A percentile compares a stretch with the other conserved stretches of the same genome.
phyloP scores from a whole-genome alignment of 2,113 vertebrate genomes.

The Bos indicus region DNA sequence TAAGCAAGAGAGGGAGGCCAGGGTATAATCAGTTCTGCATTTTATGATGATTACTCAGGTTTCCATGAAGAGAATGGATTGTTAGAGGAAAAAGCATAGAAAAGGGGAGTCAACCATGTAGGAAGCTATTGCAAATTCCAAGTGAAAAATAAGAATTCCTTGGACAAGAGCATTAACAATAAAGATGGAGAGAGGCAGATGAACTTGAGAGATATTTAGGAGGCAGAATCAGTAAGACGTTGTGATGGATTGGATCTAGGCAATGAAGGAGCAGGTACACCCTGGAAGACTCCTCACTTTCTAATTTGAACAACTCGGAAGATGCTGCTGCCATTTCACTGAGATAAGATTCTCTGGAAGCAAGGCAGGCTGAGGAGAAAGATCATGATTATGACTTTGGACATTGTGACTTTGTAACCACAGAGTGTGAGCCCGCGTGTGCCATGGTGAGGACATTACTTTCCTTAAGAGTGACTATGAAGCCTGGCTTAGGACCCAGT shows the following conservation, averaged over 20 bases:
- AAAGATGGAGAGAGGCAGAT: not conserved
- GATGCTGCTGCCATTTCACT: not conserved
- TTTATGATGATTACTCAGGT: not conserved
- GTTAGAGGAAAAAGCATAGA: not conserved
- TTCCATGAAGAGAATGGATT: not conserved
- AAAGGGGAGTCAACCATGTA: not conserved
- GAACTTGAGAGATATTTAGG: not conserved
- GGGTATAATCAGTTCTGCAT: constrained; percentile 13
- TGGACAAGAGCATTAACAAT: not conserved
- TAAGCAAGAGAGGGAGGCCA: not conserved
- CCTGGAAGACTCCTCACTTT: not conserved
- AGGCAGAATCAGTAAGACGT: not conserved
- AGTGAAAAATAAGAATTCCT: not conserved
- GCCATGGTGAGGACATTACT: not conserved
- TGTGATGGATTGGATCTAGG: not conserved
- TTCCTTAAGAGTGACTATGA: not conserved
- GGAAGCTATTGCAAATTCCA: not conserved
- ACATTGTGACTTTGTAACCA: not conserved
- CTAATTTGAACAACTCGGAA: not conserved
- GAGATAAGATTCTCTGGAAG: not conserved
- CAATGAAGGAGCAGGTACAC: not conserved
- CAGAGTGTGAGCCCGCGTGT: not conserved
- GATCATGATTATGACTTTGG: not conserved
- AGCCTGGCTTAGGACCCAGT: not conserved
- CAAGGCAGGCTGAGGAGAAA: not conserved